phyloP scores from a whole-genome alignment of 2,888 invertebrate genomes.

The Patella ulyssiponensis region DNA sequence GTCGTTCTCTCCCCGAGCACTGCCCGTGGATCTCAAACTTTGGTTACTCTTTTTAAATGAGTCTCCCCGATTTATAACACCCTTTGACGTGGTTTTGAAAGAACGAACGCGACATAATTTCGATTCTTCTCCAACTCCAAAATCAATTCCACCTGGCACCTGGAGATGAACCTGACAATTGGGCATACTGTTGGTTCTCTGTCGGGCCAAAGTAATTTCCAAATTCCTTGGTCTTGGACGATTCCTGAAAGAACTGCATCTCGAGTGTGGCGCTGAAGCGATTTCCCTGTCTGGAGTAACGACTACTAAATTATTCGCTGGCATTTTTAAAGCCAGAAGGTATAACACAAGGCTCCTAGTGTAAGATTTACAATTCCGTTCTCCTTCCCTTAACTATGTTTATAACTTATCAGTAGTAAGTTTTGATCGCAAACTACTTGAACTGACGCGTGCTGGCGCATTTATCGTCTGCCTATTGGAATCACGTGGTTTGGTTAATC shows the following conservation, averaged over 20 bases:
- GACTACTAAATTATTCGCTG: background rate
- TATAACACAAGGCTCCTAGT: too few species aligned
- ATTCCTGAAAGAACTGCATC: slow-evolving; percentile 63
- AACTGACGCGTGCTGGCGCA: background rate
- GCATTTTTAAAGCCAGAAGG: background rate
- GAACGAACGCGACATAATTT: slow-evolving; percentile 81
- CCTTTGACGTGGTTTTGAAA: slow-evolving; percentile 93
- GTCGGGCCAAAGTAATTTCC: slow-evolving; percentile 21
- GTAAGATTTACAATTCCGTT: too few species aligned
- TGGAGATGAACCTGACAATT: slow-evolving; percentile 28
- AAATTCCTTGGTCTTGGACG: slow-evolving; percentile 45
- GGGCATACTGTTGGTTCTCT: slow-evolving; percentile 55
- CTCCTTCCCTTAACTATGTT: too few species aligned
- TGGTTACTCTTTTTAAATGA: slow-evolving; percentile 88
- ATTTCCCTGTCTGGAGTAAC: slow-evolving; percentile 31
- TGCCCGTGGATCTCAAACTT: slow-evolving; percentile 81
- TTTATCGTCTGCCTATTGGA: slow-evolving; percentile 2
- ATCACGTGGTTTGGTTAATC: slow-evolving; percentile 12
- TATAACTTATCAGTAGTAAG: too few species aligned
- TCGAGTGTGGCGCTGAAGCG: slow-evolving; percentile 55
- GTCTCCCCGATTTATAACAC: slow-evolving; percentile 89
- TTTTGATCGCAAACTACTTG: background rate
- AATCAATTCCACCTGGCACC: slow-evolving; percentile 15
- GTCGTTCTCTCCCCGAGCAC: slow-evolving; percentile 57
- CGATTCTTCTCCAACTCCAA: slow-evolving; percentile 8